Percentiles rank a stretch among this genome's conserved stretches.
phyloP scores from a whole-genome alignment of 2,113 vertebrate genomes.

The Mungos mungo region DNA sequence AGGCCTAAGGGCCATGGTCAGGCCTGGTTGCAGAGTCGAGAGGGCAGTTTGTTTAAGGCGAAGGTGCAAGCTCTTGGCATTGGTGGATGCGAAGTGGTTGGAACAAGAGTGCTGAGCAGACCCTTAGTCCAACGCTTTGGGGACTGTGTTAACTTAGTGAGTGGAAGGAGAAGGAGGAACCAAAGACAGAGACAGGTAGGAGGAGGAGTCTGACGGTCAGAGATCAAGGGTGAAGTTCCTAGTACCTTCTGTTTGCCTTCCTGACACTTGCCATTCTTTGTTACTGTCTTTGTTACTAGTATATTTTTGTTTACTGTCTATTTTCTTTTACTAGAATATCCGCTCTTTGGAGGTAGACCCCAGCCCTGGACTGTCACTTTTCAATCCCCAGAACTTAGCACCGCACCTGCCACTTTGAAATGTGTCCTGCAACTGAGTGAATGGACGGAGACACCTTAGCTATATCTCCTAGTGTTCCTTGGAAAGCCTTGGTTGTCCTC shows the following conservation, averaged over 20 bases:
- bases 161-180: not conserved
- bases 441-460: not conserved
- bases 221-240: not conserved
- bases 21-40: rapidly evolving
- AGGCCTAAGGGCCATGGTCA: not conserved
- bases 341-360: not conserved
- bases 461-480: not conserved
- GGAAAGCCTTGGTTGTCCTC: not conserved
- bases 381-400: not conserved
- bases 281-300: no score
- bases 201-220: not conserved
- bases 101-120: no score
- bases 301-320: not conserved
- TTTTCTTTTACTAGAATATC: not conserved
- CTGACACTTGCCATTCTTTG: not conserved
- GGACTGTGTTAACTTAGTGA: not conserved
- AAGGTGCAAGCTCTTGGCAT: not conserved
- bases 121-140: no score
- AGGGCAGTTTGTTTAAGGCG: no score
- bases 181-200: rapidly evolving
- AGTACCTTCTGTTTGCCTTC: not conserved
- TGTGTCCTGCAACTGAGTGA: rapidly evolving
- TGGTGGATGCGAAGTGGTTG: not conserved
- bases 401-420: not conserved
- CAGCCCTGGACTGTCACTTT: not conserved